Base-by-base conservation (phyloP, 2,113 vertebrate genomes). In the Dissostichus mawsoni region DNA sequence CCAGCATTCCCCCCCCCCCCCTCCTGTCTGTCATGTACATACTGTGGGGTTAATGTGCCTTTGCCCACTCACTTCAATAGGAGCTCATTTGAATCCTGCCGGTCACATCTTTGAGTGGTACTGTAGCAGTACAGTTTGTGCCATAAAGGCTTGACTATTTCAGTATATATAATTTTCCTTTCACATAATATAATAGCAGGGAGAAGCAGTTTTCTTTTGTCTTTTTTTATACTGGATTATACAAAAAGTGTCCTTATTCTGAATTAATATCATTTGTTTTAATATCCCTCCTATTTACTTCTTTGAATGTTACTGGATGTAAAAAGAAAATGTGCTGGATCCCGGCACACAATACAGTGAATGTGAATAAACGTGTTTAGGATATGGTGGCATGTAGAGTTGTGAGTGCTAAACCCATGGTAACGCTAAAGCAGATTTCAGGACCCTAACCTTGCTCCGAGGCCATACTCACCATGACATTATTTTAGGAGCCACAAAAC, bases 31-130 rank as follows among this genome's bases (percentile, higher is more conserved):
- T 88, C 86, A 86, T 51, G 16, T 76, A 11, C 71, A 83, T 55
- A 53, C 81, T 53, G 64, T 29, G 80, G 83, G 66, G 76, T 88
- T 87, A 87, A 83, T 71, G 76, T 25, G 68, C 66, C 74, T 70
- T 76, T 76, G 75, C 62, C 85, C 78, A 69, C 81, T 91, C 79
- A 63, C 85, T 83, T 85, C 78, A 80, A 87, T 71, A 74, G 76
- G 58, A 74, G 86, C 87, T 59, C 25, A 81, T 92, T 75, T 74
- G 67, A 74, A 69, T 83, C 74, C 74, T 75, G 80, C 82, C 80
- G 77, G 51, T 81, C 79, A 79, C 25, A 76, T 77, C 66, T 75
- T 13, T 67, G 56, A 82, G 62, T 58, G 68, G 68, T 20, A 20
- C 20, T 20, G 20, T 62, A 63, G 69, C 20, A 0, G 68, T 25